Evolutionary conservation across 2,888 invertebrate species (phyloP), one percentile per base, ranked within the genome.

Genomic region (Pyrochroa serraticornis): DNA sequence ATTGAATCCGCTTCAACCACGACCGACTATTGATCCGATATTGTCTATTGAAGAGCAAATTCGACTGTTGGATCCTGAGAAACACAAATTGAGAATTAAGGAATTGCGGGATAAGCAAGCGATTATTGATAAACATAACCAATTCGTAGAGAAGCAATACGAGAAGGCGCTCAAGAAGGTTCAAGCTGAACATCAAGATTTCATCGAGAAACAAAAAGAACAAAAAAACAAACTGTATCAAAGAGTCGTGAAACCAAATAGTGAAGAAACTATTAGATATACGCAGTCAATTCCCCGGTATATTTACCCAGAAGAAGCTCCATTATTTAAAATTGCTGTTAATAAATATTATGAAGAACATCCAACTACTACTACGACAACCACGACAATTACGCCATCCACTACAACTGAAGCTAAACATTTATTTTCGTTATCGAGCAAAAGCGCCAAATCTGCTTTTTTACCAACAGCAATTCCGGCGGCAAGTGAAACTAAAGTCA

Each of bases 131-230:
- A 89, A 89, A 70, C 89, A 89, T 64, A 90, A 91, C 68, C 85
- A 91, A 64, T 87, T 91, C 66, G 85, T 90, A 3, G 90, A 91
- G 68, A 90, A 89, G 70, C 91, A 91, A 69, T 91, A 91, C 67
- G 85, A 91, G 65, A 90, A 90, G 66, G 88, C 90, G 38, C 87
- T 91, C 70, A 88, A 89, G 69, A 91, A 91, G 71, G 86, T 90
- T 0, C 84, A 90, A 62, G 85, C 86, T 67, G 81, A 90, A 30
- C 91, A 92, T 64, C 85, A 87, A 64, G 87, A 88, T 55, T 89
- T 89, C 70, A 68, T 89, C 0, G 84, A 84, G 63, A 85, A 87
- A 63, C 92, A 92, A 73, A 85, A 89, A 3, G 86, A 87, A 22
- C 85, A 85, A 66, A 81, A 83, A 53, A 77, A 84, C 63, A 85